Evolutionary conservation across 2,888 invertebrate species (phyloP), one percentile per base, ranked within the genome.

Genomic region (Tricholauxania praeusta): DNA sequence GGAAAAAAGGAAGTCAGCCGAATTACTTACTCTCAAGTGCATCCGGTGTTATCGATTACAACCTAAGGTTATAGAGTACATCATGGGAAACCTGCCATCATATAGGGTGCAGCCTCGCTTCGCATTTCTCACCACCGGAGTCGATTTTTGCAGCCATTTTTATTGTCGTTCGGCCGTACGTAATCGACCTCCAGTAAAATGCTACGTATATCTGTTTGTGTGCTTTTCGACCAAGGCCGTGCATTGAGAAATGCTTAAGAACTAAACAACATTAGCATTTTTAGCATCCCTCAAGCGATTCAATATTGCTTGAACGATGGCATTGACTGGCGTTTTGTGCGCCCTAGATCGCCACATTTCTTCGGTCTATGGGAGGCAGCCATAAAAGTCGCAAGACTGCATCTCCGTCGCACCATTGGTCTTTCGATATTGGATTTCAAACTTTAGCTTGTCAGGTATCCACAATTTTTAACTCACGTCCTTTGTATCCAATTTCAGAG

Each of bases 401-500:
- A 78, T 65, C 74, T 78, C 22, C 57, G 69, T 66, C 72, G 76
- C 12, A 57, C 71, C 19, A 66, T 77, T 49, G 74, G 74, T 0
- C 57, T 53, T 14, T 71, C 74, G 3, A 59, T 55, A 7, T 70
- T 78, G 52, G 75, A 57, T 52, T 78, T 77, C 60, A 78, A 19
- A 79, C 76, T 7, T 59, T 78, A 59, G 74, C 76, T n/a, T 76
- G 73, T 47, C 64, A 78, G 70, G 74, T 78, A 64, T 68, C 74
- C 12, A 75, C 77, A 14, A 71, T 76, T 22, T 68, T 79, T 48
- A 78, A 79, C 49, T 78, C 75, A 49, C 47, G 78, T 15, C 76
- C 74, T 47, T 52, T 76, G 32, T 77, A 70, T 74, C 77, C 77
- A 49, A 73, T 78, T 72, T 66, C 78, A 73, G 76, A 77, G 55